Conservation (phyloP, 2,113 vertebrate genomes). For the Bubo bubo region DNA sequence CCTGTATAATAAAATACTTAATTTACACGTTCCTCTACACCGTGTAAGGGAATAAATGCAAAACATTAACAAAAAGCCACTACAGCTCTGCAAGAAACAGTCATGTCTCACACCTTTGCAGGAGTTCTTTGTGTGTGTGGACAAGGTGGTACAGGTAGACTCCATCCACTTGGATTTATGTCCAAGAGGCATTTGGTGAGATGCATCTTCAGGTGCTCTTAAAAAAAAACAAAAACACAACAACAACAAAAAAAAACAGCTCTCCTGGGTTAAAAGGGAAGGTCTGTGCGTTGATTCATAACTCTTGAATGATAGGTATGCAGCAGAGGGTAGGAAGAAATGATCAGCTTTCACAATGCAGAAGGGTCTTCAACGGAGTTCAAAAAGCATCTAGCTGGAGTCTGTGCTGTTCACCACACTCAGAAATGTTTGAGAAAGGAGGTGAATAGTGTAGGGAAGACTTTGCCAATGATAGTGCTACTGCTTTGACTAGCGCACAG, state of each 20-base stretch:
- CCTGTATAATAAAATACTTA: background rate
- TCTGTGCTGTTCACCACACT: background rate
- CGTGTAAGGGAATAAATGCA: background rate
- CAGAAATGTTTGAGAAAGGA: background rate
- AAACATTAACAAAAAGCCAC: background rate
- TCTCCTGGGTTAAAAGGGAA: background rate
- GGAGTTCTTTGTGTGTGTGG: background rate
- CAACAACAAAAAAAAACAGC: background rate
- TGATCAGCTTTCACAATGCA: background rate
- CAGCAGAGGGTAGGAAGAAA: background rate
- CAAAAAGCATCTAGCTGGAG: background rate
- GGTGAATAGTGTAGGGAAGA: background rate
- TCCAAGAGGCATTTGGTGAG: background rate
- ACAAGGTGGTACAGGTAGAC: background rate
- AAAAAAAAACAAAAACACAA: background rate
- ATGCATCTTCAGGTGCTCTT: background rate
- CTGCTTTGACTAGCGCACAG: background rate
- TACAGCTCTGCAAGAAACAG: background rate
- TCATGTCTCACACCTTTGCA: background rate
- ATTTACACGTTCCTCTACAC: background rate
- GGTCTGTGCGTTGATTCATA: background rate
- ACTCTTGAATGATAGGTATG: background rate
- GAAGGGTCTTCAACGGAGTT: background rate
- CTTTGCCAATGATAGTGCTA: background rate
- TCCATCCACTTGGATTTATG: background rate